Conservation (phyloP, 2,113 vertebrate genomes). For the Macquaria ambigua region DNA sequence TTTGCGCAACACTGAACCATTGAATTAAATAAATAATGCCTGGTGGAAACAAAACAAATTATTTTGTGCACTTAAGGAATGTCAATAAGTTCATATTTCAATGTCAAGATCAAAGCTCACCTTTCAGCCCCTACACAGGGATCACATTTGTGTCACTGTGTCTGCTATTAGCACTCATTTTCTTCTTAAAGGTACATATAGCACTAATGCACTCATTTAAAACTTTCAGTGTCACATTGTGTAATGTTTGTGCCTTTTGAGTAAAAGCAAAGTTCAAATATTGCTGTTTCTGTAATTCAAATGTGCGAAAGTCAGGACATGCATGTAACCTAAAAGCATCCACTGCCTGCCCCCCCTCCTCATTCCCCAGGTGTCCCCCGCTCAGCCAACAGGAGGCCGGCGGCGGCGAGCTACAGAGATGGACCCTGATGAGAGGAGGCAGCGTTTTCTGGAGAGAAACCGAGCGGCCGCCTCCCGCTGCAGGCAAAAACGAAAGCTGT, state of each 20-base stretch:
- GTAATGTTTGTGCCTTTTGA: neutral
- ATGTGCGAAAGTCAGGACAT: neutral
- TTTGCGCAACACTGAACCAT: neutral
- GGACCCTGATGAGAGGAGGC: constrained; percentile 94
- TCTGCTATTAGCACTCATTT: neutral
- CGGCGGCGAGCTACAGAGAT: constrained; percentile 90
- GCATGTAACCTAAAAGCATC: neutral
- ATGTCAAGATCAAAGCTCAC: neutral
- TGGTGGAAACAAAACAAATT: neutral
- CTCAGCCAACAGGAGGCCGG: constrained; percentile 92
- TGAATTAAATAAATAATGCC: neutral
- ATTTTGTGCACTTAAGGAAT: neutral
- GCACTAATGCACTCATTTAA: neutral
- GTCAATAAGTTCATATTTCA: neutral
- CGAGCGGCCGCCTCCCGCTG: constrained; percentile 94
- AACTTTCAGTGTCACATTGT: neutral
- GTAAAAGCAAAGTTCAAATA: neutral
- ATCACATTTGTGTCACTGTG: neutral
- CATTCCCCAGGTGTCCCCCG: constrained; percentile 89
- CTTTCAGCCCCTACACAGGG: neutral
- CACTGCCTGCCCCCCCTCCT: neutral
- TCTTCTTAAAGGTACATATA: neutral
- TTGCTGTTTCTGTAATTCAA: neutral
- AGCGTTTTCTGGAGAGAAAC: constrained; percentile 95
- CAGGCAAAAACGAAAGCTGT: constrained; percentile 95